Evolutionary conservation across 1,140 invertebrate species (phyloP).

Genomic region (Polypedilum pembai): DNA sequence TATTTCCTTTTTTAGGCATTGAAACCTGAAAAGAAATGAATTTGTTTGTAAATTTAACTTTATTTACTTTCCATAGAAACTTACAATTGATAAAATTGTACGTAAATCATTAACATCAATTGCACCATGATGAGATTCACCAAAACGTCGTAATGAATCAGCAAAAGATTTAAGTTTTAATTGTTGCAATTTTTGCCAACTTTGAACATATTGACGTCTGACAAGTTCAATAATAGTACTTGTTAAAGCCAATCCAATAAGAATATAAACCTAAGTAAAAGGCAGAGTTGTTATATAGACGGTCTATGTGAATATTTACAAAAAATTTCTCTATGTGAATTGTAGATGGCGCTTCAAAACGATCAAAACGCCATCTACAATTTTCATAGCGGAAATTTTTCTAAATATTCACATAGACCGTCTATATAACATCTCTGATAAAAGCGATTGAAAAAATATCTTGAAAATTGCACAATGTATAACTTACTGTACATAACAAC

Average conservation of each 20-base stretch:
- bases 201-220: slow-evolving; percentile 72
- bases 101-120: slow-evolving; percentile 61
- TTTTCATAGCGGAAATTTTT: too few species aligned
- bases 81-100: slow-evolving; percentile 54
- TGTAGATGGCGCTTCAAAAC: too few species aligned
- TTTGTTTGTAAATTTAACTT: too few species aligned
- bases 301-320: too few species aligned
- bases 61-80: too few species aligned
- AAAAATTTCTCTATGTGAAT: too few species aligned
- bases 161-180: slow-evolving; percentile 56
- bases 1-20: slow-evolving; percentile 46
- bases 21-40: slow-evolving; percentile 45
- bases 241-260: slow-evolving; percentile 86
- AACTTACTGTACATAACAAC: slow-evolving; percentile 68
- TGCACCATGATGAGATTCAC: slow-evolving; percentile 60
- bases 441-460: too few species aligned
- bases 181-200: slow-evolving; percentile 62
- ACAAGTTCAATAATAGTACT: slow-evolving; percentile 91
- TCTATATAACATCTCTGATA: too few species aligned
- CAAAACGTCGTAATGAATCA: slow-evolving; percentile 64
- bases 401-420: too few species aligned
- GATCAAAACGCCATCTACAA: too few species aligned
- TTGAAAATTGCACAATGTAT: too few species aligned
- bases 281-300: too few species aligned
- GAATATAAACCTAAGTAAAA: slow-evolving; percentile 82